Evolutionary conservation across 2,888 invertebrate species (phyloP), one percentile per base, ranked within the genome.

Genomic region (Nomada hirtipes): DNA sequence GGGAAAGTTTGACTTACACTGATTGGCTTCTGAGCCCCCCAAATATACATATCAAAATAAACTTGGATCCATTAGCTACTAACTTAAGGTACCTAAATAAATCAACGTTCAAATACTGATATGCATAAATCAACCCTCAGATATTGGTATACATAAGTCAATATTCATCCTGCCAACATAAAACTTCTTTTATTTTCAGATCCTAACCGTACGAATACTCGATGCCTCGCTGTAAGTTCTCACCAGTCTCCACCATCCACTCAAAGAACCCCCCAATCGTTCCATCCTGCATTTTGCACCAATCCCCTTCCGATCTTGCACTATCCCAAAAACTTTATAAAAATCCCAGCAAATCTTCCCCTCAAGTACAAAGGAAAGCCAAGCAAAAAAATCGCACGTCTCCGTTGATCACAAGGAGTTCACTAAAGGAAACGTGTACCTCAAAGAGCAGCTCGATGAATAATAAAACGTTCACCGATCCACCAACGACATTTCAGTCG

Each of bases 391-490:
- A 57, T 50, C 7, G 7, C n/a, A 4, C 29, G n/a, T 23, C 44
- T 20, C 20, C 4, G 10, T 52, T 26, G 55, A 63, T 76, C 63
- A 13, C 13, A 2, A 60, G 55, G 47, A 63, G 61, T 71, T 70
- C 71, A 26, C 53, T 15, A 3, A 0, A 9, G 52, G 55, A 23
- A 76, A 55, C 71, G 42, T 15, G 60, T 26, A 13, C 23, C 52
- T 23, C 20, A 9, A 61, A 44, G 29, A 18, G 15, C 4, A 20
- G 2, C 9, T 53, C 57, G 7, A 76, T 71, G 72, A 76, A 71
- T 76, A 63, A 76, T 44, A 61, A 75, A 67, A 29, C 47, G 29
- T 61, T 52, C 53, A 4, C 29, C 52, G 44, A 55, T 75, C 67
- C 29, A 50, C 20, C 26, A 23, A 50, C 50, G 59, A 50, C 63